These are phyloP conservation scores for Apaloderma vittatum DNA, from an alignment of 2,113 vertebrate genomes.

Conservation along the genomic window DNA sequence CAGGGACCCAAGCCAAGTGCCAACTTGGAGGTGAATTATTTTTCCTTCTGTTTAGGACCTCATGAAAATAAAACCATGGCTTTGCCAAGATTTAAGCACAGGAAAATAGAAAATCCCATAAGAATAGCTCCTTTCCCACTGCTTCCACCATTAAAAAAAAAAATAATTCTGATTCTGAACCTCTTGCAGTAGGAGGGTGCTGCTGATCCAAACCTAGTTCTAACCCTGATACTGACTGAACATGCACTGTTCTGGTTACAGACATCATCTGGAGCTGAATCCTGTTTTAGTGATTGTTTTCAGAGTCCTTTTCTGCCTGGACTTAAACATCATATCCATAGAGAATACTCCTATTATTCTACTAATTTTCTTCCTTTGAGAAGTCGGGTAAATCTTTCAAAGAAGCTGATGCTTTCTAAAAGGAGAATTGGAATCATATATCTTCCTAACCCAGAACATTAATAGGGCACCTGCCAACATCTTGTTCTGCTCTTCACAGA, in stretches of 20 bases:
- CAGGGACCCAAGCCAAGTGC: not conserved
- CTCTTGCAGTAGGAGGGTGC: accelerated
- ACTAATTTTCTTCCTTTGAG: not conserved
- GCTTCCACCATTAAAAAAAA: not conserved
- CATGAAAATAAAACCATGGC: not conserved
- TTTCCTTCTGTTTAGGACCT: not conserved
- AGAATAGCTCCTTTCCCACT: not conserved
- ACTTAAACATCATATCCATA: not conserved
- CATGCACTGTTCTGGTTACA: not conserved
- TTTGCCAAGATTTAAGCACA: not conserved
- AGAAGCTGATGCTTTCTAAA: not conserved
- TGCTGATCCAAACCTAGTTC: not conserved
- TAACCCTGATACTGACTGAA: not conserved
- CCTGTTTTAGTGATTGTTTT: not conserved
- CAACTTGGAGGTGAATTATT: not conserved
- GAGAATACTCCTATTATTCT: not conserved
- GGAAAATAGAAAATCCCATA: not conserved
- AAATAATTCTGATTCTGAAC: not conserved
- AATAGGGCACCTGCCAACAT: not conserved
- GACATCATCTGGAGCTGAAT: not conserved
- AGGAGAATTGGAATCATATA: not conserved
- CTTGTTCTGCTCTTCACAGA: not conserved
- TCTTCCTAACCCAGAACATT: not conserved
- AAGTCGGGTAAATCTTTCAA: not conserved
- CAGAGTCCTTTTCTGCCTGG: not conserved